Conservation (phyloP, 2,113 vertebrate genomes). For the Limanda limanda region DNA sequence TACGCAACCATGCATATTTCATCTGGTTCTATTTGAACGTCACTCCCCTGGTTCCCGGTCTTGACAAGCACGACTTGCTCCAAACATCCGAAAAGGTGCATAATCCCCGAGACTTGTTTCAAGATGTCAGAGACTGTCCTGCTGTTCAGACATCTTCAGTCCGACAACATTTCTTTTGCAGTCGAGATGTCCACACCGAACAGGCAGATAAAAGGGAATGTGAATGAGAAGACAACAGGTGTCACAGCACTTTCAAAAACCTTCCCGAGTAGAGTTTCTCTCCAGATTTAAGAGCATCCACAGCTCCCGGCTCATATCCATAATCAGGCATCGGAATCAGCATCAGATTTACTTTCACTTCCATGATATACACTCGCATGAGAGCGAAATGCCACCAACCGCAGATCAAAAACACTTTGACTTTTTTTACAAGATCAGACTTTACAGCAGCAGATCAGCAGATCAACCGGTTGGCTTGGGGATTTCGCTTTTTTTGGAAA, state of each 20-base stretch:
- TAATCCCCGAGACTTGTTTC: background rate
- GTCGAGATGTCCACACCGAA: background rate
- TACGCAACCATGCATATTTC: slow-evolving; percentile 45
- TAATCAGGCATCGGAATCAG: background rate
- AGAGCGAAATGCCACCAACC: background rate
- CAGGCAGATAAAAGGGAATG: background rate
- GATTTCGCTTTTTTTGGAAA: background rate
- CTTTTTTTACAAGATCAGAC: background rate
- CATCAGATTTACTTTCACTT: background rate
- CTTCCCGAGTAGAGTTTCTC: background rate
- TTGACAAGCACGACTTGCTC: slow-evolving; percentile 29
- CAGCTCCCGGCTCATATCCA: background rate
- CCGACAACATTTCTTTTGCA: background rate
- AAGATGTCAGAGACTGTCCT: background rate
- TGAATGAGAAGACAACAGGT: background rate
- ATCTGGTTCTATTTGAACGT: background rate
- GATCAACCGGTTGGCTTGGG: background rate
- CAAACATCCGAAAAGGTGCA: slow-evolving; percentile 32
- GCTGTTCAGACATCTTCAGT: background rate
- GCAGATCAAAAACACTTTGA: background rate
- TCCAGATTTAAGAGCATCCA: background rate
- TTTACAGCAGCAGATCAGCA: background rate
- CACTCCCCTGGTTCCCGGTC: slow-evolving; percentile 10
- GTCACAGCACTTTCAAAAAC: too few species aligned
- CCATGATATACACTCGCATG: background rate